Evolutionary conservation across 1,140 invertebrate genomes (phyloP).

Genomic region (Drosophila aff.): DNA sequence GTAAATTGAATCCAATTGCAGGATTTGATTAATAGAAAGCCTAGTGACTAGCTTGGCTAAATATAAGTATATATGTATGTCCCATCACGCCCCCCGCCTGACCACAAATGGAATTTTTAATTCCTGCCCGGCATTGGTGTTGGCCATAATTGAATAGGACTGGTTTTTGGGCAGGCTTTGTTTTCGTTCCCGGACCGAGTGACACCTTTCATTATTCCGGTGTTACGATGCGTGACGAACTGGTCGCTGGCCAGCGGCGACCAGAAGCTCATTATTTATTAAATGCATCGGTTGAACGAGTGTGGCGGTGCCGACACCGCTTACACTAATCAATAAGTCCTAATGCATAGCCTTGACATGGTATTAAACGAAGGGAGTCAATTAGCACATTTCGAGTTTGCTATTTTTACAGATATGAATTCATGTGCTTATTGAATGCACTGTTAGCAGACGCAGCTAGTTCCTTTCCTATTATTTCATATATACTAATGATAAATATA

Average conservation of each 20-base stretch:
- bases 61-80: conserved; percentile 10
- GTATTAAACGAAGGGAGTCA: conserved; percentile 17
- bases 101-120: conserved; percentile 69
- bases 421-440: background rate
- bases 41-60: conserved; percentile 35
- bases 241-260: conserved; percentile 19
- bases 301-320: conserved; percentile 33
- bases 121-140: conserved; percentile 14
- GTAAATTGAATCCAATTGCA: conserved; percentile 22
- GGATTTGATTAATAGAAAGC: conserved; percentile 24
- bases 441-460: background rate
- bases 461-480: background rate
- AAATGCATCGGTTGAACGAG: conserved; percentile 6
- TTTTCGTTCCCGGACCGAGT: conserved; percentile 34
- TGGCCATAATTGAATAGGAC: conserved; percentile 56
- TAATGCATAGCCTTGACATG: conserved; percentile 42
- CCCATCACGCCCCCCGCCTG: conserved; percentile 32
- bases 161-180: conserved; percentile 44
- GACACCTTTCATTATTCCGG: conserved; percentile 40
- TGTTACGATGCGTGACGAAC: conserved; percentile 51
- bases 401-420: background rate
- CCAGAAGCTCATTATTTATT: conserved; percentile 59
- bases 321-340: conserved; percentile 60
- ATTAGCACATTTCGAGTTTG: conserved; percentile 11
- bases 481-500: background rate